Base-by-base conservation (phyloP, 1,140 invertebrate genomes). In the Aradophagus sp. region DNA sequence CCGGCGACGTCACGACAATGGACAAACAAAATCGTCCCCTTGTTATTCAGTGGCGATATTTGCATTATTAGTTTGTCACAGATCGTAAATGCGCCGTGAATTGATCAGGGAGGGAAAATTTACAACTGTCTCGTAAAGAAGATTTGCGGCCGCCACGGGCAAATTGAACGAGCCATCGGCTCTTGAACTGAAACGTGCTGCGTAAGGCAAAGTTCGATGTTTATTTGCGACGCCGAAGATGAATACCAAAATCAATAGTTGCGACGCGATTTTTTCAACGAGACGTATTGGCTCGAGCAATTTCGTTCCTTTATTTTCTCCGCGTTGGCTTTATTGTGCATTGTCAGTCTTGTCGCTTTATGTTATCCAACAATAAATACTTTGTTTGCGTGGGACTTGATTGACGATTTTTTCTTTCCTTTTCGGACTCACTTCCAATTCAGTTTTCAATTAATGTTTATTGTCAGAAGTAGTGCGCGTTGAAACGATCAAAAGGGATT, bases 61-160 rank as follows among this genome's bases (percentile, higher is more conserved):
- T 47, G 50, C 26, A 58, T 48, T 69, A 69, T 69, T 69, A 41
- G 56, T 56, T 69, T 52, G 66, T 69, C 66, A 36, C 58, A 50
- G 55, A 34, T 52, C 65, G 42, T 61, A 61, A 56, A 59, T 62
- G 27, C 61, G 23, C 50, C 26, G 38, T 27, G 56, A 62, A 55
- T 62, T 41, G 62, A 59, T 69, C 50, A 34, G 50, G 2, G 50
- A n/a, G 15, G 15, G 47, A 39, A 47, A 56, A 69, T 69, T 69
- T 69, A 69, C 58, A 41, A 62, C 66, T 62, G 66, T 50, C 66
- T 69, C 66, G 66, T 69, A 62, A 69, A 69, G 41, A 44, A 69
- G 66, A 69, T 69, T 69, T 69, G 56, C 50, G 44, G 62, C 59
- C 36, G 47, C 58, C 66, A 61, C 42, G 48, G 65, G 65, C 42